A percentile compares a stretch with the other conserved stretches of the same genome.
These are phyloP conservation scores for Eupithecia insigniata DNA, from an alignment of 2,888 invertebrate genomes.

Conservation along the genomic window DNA sequence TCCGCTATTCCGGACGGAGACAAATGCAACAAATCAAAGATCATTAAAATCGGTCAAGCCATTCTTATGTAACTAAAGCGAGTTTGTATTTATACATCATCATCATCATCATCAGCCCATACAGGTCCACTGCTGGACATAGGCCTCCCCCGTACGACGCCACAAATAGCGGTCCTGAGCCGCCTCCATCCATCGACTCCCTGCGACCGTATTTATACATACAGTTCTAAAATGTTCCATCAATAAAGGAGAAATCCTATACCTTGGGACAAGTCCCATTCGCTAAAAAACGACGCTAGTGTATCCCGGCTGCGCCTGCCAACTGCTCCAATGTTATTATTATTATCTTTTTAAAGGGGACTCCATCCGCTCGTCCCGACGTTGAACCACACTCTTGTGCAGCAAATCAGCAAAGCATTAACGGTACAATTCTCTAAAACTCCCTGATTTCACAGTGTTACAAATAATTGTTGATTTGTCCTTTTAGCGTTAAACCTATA, in stretches of 20 bases:
- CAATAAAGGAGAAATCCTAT: background rate
- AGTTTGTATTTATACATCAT: too few relatives aligned
- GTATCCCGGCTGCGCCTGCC: conserved; percentile 64
- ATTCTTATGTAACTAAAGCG: too few relatives aligned
- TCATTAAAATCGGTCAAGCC: too few relatives aligned
- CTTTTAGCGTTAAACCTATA: conserved; percentile 96
- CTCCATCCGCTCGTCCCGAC: conserved; percentile 21
- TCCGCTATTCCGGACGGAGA: too few relatives aligned
- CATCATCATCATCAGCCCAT: too few relatives aligned
- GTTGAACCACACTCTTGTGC: background rate
- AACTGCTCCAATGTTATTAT: conserved; percentile 74
- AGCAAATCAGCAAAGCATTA: background rate
- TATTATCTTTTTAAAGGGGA: conserved; percentile 57
- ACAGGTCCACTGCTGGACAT: too few relatives aligned
- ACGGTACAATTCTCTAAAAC: background rate
- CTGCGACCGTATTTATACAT: too few relatives aligned
- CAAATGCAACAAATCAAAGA: too few relatives aligned
- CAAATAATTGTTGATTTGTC: background rate
- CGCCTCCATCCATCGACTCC: too few relatives aligned
- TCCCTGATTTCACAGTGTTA: background rate
- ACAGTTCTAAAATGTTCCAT: background rate
- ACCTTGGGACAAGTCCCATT: conserved; percentile 13
- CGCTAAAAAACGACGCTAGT: conserved; percentile 48
- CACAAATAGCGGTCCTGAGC: too few relatives aligned
- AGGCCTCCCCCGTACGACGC: too few relatives aligned